Base-by-base conservation (phyloP, 2,113 vertebrate species). In the Ovibos moschatus region DNA sequence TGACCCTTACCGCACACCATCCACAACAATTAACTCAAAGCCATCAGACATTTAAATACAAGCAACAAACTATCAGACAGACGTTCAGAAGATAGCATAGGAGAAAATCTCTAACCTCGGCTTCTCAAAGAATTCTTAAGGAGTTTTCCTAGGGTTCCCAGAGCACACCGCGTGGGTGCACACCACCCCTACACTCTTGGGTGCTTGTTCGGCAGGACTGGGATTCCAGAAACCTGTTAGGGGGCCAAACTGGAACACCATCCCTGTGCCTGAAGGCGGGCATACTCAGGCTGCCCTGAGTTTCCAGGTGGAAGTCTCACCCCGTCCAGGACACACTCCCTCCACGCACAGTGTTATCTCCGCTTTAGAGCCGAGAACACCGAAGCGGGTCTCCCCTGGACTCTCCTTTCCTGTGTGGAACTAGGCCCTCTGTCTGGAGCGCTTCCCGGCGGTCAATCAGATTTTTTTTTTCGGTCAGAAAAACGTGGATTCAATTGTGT, bases 181-280 rank as follows among this genome's bases (percentile, higher is more conserved):
- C 2, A 1, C 19, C 28, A 2, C 43, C n/a, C 83, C 13, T 43
- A 5, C 4, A 4, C 82, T 91, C 28, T 8, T 15, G n/a, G 50
- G n/a, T 1, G 0, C 28, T n/a, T 71, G 21, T 50, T 55, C 28
- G 58, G 47, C 0, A 33, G 27, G 57, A 3, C 2, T 6, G 43
- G 53, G 11, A 16, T 15, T 55, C 8, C 23, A 30, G 92, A 51
- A 33, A 40, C 1, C 2, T 5, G 5, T n/a, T 19, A 10, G 4
- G 12, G n/a, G n/a, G 51, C 23, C 33, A 16, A 3, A 36, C 51
- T 4, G 13, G 51, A 55, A 27, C 4, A 55, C 10, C 81, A 83
- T 14, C 81, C 51, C 12, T n/a, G 50, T n/a, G 33, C 36, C 33
- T n/a, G 50, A 15, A 10, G 43, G 33, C 81, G 4, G 81, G 33